phyloP scores from a whole-genome alignment of 2,888 invertebrate species.

The Cylloceria caligata region DNA sequence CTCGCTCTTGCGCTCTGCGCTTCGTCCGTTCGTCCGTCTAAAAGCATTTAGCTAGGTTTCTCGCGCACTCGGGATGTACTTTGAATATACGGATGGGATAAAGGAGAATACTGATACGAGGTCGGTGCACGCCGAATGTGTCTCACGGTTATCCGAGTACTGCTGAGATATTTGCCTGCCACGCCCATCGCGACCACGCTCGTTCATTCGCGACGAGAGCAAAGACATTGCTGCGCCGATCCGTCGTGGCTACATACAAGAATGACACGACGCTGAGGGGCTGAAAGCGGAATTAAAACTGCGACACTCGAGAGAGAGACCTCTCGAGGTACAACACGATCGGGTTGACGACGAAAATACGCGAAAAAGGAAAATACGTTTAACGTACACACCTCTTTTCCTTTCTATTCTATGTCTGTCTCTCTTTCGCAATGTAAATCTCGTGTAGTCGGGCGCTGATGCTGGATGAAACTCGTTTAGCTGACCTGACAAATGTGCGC shows the following conservation, averaged over 20 bases:
- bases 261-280: constrained; percentile 44
- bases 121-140: constrained; percentile 31
- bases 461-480: constrained; percentile 43
- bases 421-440: constrained; percentile 50
- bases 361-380: constrained; percentile 56
- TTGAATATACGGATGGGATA: background rate
- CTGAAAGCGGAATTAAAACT: constrained; percentile 56
- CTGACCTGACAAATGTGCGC: constrained; percentile 15
- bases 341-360: constrained; percentile 58
- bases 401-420: constrained; percentile 34
- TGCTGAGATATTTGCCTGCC: constrained; percentile 65
- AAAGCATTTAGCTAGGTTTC: background rate
- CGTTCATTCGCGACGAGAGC: constrained; percentile 80
- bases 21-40: background rate
- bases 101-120: constrained; percentile 8
- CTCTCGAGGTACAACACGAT: constrained; percentile 37
- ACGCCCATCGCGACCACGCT: constrained; percentile 82
- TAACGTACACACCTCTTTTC: constrained; percentile 43
- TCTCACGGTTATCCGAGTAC: constrained; percentile 76
- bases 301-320: constrained; percentile 50
- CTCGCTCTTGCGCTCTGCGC: constrained; percentile 34
- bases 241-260: constrained; percentile 30
- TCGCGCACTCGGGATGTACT: background rate
- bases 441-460: constrained; percentile 15
- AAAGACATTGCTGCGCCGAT: constrained; percentile 72